A percentile compares a stretch with the other conserved stretches of the same genome.
These are phyloP conservation scores for Crotophaga sulcirostris DNA, from an alignment of 2,113 vertebrate genomes.

Conservation along the genomic window DNA sequence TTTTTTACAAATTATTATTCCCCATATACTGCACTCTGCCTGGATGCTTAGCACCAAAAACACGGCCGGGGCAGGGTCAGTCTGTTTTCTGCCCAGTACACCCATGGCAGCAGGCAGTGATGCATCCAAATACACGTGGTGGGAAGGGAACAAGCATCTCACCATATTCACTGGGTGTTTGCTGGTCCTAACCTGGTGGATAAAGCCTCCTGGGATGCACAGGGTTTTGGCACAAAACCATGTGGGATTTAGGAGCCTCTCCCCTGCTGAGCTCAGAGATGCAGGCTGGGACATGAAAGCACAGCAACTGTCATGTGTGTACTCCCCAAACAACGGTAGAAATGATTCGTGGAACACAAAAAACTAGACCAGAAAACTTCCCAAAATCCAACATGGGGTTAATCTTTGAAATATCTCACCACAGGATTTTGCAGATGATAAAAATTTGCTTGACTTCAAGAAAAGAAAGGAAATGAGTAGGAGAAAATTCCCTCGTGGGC, in stretches of 20 bases:
- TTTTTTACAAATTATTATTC: not conserved
- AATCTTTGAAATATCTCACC: slow-evolving; percentile 18
- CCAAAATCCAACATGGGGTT: not conserved
- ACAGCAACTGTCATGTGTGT: accelerated
- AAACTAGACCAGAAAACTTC: not conserved
- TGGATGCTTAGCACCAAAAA: not conserved
- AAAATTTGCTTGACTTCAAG: not conserved
- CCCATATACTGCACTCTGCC: not conserved
- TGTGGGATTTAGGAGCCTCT: not conserved
- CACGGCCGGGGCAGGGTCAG: accelerated
- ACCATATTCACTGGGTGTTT: accelerated
- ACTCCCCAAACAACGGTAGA: not conserved
- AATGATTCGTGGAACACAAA: not conserved
- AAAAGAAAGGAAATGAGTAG: slow-evolving; percentile 53
- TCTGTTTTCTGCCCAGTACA: not conserved
- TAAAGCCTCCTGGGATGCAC: not conserved
- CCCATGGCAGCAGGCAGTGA: accelerated
- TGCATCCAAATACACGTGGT: accelerated
- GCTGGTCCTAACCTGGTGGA: accelerated
- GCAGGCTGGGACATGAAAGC: accelerated
- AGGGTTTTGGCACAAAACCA: not conserved
- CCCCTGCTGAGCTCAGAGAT: not conserved
- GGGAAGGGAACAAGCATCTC: not conserved
- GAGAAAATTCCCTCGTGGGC: not conserved
- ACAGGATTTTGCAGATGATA: slow-evolving; percentile 3